A percentile compares a stretch with the other conserved stretches of the same genome.
phyloP scores from a whole-genome alignment of 1,140 invertebrate species.

The Colletes gigas region DNA sequence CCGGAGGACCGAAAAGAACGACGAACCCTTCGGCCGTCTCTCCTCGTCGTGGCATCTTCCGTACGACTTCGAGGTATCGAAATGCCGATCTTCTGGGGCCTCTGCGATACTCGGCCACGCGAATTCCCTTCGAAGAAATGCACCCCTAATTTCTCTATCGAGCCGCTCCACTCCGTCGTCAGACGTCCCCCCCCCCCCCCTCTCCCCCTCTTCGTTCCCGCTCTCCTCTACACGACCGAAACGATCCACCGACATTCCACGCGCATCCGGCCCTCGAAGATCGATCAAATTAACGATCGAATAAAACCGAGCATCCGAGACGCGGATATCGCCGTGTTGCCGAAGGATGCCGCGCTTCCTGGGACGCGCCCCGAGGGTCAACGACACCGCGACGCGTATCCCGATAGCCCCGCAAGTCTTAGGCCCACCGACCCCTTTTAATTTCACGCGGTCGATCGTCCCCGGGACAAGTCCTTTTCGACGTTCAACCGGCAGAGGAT shows the following conservation, averaged over 20 bases:
- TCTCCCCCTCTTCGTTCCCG: neutral
- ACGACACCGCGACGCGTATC: constrained; percentile 47
- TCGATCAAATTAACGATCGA: constrained; percentile 50
- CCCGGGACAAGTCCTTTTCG: constrained; percentile 56
- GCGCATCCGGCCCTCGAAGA: constrained; percentile 29
- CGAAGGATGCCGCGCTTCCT: constrained; percentile 38
- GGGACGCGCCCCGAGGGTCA: constrained; percentile 42
- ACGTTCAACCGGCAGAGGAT: constrained; percentile 50
- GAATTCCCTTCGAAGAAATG: constrained; percentile 27
- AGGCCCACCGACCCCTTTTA: constrained; percentile 48
- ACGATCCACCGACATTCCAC: constrained; percentile 37
- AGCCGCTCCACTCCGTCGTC: neutral
- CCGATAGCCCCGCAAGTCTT: constrained; percentile 39
- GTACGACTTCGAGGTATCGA: constrained; percentile 43
- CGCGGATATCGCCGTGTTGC: neutral
- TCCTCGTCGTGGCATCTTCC: constrained; percentile 11
- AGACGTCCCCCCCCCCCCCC: neutral
- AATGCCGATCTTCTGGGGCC: constrained; percentile 45
- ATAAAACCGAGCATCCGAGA: constrained; percentile 22
- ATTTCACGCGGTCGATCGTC: constrained; percentile 61
- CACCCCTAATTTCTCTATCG: constrained; percentile 46
- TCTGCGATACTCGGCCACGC: constrained; percentile 21
- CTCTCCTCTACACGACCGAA: neutral
- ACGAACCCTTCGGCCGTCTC: constrained; percentile 29
- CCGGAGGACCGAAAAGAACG: constrained; percentile 21